phyloP scores from a whole-genome alignment of 2,797 vertebrate species.

The Nyctibius grandis region DNA sequence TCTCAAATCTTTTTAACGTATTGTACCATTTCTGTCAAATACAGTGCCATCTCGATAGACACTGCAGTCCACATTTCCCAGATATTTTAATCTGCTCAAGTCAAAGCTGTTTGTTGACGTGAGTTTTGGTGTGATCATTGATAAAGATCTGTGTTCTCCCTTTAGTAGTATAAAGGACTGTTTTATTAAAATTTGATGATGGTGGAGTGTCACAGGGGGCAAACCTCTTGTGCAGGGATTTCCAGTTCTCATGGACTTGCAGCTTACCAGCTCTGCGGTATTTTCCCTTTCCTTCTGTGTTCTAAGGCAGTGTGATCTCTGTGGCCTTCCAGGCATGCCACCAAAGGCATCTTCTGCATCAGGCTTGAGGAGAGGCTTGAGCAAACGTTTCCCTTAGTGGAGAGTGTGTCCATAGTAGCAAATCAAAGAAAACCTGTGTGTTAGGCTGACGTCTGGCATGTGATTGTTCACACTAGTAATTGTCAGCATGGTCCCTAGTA shows the following conservation, averaged over 20 bases:
- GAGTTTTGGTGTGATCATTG: background rate
- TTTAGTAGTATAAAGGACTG: background rate
- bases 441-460: background rate
- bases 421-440: background rate
- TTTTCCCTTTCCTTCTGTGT: background rate
- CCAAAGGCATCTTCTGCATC: background rate
- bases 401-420: background rate
- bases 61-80: background rate
- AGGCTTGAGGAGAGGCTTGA: background rate
- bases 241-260: background rate
- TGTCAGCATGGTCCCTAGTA: background rate
- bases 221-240: background rate
- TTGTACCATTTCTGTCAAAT: background rate
- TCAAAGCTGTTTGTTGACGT: rapidly evolving
- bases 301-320: background rate
- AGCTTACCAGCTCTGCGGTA: background rate
- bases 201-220: background rate
- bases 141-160: background rate
- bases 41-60: background rate
- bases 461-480: rapidly evolving
- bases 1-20: background rate
- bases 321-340: background rate
- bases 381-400: background rate
- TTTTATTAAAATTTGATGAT: background rate
- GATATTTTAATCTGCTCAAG: background rate